Evolutionary conservation across 2,113 vertebrate genomes (phyloP).

Genomic region (Bagarius yarrelli): DNA sequence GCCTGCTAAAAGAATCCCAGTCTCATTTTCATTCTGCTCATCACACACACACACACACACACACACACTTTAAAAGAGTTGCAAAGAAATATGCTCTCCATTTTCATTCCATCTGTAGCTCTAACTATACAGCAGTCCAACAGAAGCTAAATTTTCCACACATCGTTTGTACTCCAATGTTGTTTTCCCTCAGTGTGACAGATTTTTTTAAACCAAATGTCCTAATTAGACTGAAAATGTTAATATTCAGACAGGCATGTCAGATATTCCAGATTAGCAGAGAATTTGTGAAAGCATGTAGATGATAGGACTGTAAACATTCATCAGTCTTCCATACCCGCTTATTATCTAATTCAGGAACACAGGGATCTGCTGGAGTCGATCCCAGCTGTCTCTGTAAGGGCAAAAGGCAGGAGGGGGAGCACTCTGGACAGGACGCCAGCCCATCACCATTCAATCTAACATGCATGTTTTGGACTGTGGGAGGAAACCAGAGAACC

Average conservation of each 20-base stretch:
- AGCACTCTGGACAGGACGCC: no score
- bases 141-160: constrained; percentile 34
- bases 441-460: no score
- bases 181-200: constrained; percentile 15
- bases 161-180: constrained; percentile 16
- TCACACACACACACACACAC: constrained; percentile 25
- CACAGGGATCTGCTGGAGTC: no score
- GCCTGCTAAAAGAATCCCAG: constrained; percentile 21
- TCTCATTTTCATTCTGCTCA: constrained; percentile 40
- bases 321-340: no score
- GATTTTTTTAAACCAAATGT: background rate
- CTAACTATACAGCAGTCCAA: constrained; percentile 37
- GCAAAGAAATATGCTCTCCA: constrained; percentile 40
- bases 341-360: no score
- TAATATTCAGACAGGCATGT: background rate
- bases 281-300: background rate
- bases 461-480: no score
- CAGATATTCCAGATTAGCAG: background rate
- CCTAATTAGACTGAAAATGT: background rate
- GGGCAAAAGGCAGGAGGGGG: no score
- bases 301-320: background rate
- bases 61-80: constrained; percentile 24
- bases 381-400: no score
- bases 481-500: no score
- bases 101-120: constrained; percentile 42